Conservation (phyloP, 1,140 invertebrate genomes). For the Bombus balteatus region DNA sequence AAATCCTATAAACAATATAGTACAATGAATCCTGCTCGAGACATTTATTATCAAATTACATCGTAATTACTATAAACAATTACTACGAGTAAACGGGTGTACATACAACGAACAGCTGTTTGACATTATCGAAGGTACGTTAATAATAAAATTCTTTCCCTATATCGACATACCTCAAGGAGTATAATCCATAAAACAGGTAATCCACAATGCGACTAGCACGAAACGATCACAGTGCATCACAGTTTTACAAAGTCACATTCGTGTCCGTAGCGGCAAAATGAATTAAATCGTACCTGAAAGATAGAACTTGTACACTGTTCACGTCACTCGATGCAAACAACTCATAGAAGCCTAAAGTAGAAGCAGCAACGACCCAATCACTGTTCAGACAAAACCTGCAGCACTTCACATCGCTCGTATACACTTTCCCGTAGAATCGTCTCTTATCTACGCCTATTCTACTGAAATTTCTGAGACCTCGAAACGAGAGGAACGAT, state of each 20-base stretch:
- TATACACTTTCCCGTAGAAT: too few relatives aligned
- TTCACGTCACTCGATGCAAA: slow-evolving; percentile 24
- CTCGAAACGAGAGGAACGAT: too few relatives aligned
- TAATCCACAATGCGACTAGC: slow-evolving; percentile 49
- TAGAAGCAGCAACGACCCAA: not conserved
- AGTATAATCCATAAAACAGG: slow-evolving; percentile 18
- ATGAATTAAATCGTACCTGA: not conserved
- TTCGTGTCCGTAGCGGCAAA: not conserved
- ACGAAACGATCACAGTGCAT: slow-evolving; percentile 27
- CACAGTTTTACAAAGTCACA: slow-evolving; percentile 44
- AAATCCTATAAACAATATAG: too few relatives aligned
- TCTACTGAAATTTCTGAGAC: not conserved
- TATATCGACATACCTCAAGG: slow-evolving; percentile 23
- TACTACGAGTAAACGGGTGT: too few relatives aligned
- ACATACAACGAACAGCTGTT: too few relatives aligned
- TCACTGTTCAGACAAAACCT: not conserved
- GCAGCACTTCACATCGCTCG: too few relatives aligned
- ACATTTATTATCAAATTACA: too few relatives aligned
- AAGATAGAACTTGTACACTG: slow-evolving; percentile 25
- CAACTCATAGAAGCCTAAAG: too few relatives aligned
- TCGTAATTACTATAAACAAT: too few relatives aligned
- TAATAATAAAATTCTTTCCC: too few relatives aligned
- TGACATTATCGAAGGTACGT: too few relatives aligned
- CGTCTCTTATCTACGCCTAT: not conserved
- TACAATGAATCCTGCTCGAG: too few relatives aligned